Evolutionary conservation across 2,888 invertebrate genomes (phyloP), one percentile per base, ranked within the genome.

Genomic region (Scaeva pyrastri): DNA sequence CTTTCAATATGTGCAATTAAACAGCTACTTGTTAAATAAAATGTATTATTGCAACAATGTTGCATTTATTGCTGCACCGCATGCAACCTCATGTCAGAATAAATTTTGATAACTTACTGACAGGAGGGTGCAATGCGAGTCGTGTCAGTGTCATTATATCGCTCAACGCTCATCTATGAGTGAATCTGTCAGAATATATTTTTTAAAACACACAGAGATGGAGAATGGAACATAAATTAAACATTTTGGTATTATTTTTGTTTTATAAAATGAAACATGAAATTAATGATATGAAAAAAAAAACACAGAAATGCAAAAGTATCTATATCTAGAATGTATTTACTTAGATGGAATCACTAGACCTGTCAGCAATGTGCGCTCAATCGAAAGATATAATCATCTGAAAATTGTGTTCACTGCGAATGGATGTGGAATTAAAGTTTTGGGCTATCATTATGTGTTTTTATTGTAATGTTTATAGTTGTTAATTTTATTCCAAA

Each of bases 31-130:
- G 56, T 58, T 19, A 66, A 36, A 4, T 43, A 55, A 62, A 41
- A 23, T 72, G 23, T 56, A 21, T 55, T 12, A 36, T 36, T 55
- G 74, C 74, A 75, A 74, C 74, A 74, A 43, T 74, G 74, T 75
- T 66, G 55, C 64, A 75, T 19, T 60, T 79, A 79, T 48, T 64
- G 43, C 26, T 31, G 6, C 3, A 0, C n/a, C 14, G 19, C 64
- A 75, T 75, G 74, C 74, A 75, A 75, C 36, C 31, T 5, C 31
- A 14, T 55, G 23, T 64, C 31, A 8, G 64, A 75, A 75, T 75
- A 75, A 75, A 74, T 64, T 45, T 55, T 26, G 68, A 52, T 52
- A 23, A 68, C 36, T 21, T 39, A 48, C 50, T 68, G 68, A 68
- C 39, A 50, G 52, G 23, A 68, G 68, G 68, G 68, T 36, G 39